These are phyloP conservation scores for Andrena praecox DNA, from an alignment of 2,888 invertebrate genomes.

Conservation along the genomic window DNA sequence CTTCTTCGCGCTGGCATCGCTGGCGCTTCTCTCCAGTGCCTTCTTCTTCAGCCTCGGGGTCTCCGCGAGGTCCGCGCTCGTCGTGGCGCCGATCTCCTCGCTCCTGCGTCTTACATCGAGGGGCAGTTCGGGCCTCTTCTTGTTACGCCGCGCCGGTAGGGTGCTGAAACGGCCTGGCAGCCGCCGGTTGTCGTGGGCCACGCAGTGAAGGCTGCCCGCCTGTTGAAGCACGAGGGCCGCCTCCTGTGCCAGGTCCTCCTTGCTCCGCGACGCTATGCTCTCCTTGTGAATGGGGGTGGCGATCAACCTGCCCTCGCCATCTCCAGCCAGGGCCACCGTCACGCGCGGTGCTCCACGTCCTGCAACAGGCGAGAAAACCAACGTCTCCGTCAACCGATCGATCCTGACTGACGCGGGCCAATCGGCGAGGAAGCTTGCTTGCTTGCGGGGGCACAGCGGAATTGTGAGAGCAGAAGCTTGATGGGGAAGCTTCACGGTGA, in stretches of 20 bases:
- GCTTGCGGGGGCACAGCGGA: background rate
- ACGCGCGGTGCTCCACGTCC: slow-evolving; percentile 85
- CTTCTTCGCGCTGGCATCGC: slow-evolving; percentile 83
- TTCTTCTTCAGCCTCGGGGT: slow-evolving; percentile 85
- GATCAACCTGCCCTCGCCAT: slow-evolving; percentile 85
- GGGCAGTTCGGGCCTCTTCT: slow-evolving; percentile 80
- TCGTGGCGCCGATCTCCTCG: slow-evolving; percentile 85
- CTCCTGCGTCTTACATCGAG: slow-evolving; percentile 85
- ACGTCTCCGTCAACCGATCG: background rate
- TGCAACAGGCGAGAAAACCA: slow-evolving; percentile 79
- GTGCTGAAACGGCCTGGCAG: slow-evolving; percentile 87
- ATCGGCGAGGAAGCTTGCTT: background rate
- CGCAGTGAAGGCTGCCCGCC: slow-evolving; percentile 90
- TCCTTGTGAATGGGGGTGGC: slow-evolving; percentile 86
- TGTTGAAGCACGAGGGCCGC: slow-evolving; percentile 91
- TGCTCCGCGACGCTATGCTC: slow-evolving; percentile 90
- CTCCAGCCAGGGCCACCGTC: slow-evolving; percentile 85
- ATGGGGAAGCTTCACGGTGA: too few relatives aligned
- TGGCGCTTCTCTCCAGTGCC: slow-evolving; percentile 85
- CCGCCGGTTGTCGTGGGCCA: slow-evolving; percentile 81
- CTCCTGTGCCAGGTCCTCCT: slow-evolving; percentile 91
- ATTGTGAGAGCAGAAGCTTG: background rate
- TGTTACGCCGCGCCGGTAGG: slow-evolving; percentile 87
- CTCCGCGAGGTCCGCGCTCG: slow-evolving; percentile 70
- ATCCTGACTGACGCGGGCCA: background rate